phyloP scores from a whole-genome alignment of 2,888 invertebrate genomes.

The Mesorhabditis belari region DNA sequence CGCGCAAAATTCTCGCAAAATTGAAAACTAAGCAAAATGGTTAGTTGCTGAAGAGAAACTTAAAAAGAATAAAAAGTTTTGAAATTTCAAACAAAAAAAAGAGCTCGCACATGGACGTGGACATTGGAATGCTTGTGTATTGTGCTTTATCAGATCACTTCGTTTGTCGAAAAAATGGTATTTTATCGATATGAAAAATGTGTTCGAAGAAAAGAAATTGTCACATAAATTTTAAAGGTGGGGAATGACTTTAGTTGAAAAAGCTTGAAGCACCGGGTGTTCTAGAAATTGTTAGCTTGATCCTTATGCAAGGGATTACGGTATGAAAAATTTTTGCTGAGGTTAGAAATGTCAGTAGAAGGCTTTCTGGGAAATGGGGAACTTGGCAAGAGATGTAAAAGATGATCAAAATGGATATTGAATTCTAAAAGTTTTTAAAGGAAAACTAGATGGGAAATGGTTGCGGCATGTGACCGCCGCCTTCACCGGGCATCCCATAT shows the following conservation, averaged over 20 bases:
- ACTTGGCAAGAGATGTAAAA: no score
- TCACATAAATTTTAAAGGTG: neutral
- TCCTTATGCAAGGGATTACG: no score
- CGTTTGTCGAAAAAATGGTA: neutral
- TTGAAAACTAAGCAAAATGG: neutral
- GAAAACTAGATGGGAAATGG: neutral
- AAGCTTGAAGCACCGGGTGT: neutral
- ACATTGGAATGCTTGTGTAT: neutral
- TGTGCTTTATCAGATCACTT: neutral
- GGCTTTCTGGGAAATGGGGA: no score
- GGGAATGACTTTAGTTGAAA: neutral
- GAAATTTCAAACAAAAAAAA: neutral
- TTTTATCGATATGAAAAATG: neutral
- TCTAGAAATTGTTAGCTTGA: no score
- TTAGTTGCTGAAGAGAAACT: neutral
- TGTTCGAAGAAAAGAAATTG: neutral
- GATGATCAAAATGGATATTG: no score
- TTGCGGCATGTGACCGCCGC: neutral
- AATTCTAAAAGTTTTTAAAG: neutral
- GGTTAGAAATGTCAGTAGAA: no score
- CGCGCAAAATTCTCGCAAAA: neutral
- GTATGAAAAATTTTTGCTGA: no score
- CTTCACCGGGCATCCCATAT: neutral
- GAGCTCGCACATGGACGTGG: neutral
- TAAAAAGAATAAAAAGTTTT: neutral